Evolutionary conservation across 2,888 invertebrate species (phyloP), one percentile per base, ranked within the genome.

Genomic region (Dasysyrphus albostriatus): DNA sequence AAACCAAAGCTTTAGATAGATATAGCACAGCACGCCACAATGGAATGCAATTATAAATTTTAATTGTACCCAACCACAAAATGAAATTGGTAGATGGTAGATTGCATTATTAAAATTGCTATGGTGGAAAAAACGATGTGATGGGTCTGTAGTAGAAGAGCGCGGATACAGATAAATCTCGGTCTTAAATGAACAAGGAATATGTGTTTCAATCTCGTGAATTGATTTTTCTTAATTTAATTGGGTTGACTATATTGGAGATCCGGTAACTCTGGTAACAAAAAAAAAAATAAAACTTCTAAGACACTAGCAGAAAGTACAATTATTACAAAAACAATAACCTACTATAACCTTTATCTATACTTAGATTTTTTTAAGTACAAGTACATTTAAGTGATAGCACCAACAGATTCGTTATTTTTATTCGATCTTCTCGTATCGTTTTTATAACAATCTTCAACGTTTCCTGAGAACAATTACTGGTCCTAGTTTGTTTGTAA

Each of bases 41-140:
- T 85, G 77, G 69, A 85, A 85, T 85, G 81, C 84, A 85, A 85
- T 85, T 85, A 85, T 77, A 85, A 85, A 84, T 77, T 81, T 85
- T 85, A 85, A 85, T 85, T 81, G 76, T 77, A n/a, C 59, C 32
- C 69, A 49, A 61, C 59, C 76, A 67, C 67, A 69, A 69, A 69
- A 37, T 69, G 37, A 69, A 69, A 69, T 69, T 69, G 51, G 51
- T 54, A 37, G 69, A 49, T 37, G 47, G 32, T 34, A 24, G 56
- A 34, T 58, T 58, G 58, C 39, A 24, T 29, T 63, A 63, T 29
- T 10, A 58, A 37, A 34, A 37, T 37, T 2, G n/a, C 37, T 32
- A 58, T 34, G 58, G 34, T 37, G 5, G 16, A 34, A 0, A 16
- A 0, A 2, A 24, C 24, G 8, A 12, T n/a, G n/a, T 44, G 24